Conservation (phyloP, 2,888 invertebrate species). For the Pyrrhosoma nymphula region DNA sequence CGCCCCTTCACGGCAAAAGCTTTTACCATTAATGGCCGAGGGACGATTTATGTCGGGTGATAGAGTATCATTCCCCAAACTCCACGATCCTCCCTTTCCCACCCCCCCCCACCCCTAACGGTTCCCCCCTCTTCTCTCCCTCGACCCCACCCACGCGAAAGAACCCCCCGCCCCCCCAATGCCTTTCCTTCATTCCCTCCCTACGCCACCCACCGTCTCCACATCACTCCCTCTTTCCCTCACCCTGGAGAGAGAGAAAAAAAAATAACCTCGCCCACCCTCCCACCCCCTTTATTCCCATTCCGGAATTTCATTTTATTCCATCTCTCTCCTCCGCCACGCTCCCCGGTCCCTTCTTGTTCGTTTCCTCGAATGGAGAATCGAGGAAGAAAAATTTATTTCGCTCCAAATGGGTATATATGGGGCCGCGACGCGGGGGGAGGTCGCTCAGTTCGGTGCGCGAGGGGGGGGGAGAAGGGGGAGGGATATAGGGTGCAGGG, state of each 20-base stretch:
- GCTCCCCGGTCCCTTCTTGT: constrained; percentile 40
- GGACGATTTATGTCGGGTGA: constrained; percentile 54
- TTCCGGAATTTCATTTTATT: constrained; percentile 66
- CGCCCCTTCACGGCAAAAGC: constrained; percentile 67
- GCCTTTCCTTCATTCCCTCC: too few relatives aligned
- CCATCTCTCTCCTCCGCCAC: constrained; percentile 19
- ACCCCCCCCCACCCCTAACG: not conserved
- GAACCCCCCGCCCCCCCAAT: not conserved
- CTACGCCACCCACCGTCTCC: not conserved
- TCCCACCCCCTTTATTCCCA: constrained; percentile 43
- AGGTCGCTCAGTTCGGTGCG: constrained; percentile 57
- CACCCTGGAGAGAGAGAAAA: not conserved
- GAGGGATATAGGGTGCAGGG: not conserved
- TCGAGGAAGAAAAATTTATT: constrained; percentile 26
- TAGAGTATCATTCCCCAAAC: constrained; percentile 67
- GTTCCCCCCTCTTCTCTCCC: not conserved
- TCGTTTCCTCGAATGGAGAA: constrained; percentile 62
- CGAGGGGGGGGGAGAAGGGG: not conserved
- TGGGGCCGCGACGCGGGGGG: constrained; percentile 67
- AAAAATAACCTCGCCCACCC: not conserved
- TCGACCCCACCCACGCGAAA: not conserved
- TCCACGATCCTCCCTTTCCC: not conserved
- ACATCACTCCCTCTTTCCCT: not conserved
- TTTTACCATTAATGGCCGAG: constrained; percentile 65
- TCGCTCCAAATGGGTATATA: constrained; percentile 56